Base-by-base conservation (phyloP, 2,888 invertebrate genomes). In the Spicauda simplicius region DNA sequence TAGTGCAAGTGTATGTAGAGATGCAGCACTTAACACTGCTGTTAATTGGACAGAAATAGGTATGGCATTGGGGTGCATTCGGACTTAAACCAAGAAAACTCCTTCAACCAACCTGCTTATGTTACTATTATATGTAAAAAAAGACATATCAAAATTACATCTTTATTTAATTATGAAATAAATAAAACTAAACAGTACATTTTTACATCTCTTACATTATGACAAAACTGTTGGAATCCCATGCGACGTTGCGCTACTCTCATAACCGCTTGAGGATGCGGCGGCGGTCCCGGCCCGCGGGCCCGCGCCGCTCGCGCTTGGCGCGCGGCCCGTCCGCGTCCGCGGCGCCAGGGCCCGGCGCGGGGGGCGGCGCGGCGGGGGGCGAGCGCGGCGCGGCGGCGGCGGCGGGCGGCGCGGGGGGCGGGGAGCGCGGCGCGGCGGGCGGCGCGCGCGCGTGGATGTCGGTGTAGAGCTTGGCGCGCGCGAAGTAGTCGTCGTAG, bases 401-500 rank as follows among this genome's bases (percentile, higher is more conserved):
- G 2, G 45, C 45, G 50, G 37, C 18, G n/a, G n/a, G n/a, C n/a
- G n/a, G n/a, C n/a, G n/a, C n/a, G n/a, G n/a, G n/a, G n/a, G n/a
- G n/a, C n/a, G n/a, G n/a, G n/a, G n/a, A n/a, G n/a, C n/a, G n/a
- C n/a, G n/a, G n/a, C n/a, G n/a, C n/a, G n/a, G n/a, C n/a, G n/a
- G n/a, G n/a, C n/a, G 85, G 94, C 94, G 81, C 73, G 70, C 80
- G 77, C 74, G 88, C 91, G 85, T 91, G 91, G 11, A 91, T 91
- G 75, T 91, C 91, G 68, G 91, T 90, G 77, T 87, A 87, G 80
- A 91, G 86, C 77, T 82, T 80, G 76, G 91, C 91, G 82, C 91
- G 91, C 75, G 83, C 83, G 70, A 96, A 98, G 94, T 99, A 99
- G 88, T 97, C 97, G 86, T 97, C 97, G 88, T 99, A 99, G 81